phyloP scores from a whole-genome alignment of 92 coral and sea anemone species.

The Bergia sp. region DNA sequence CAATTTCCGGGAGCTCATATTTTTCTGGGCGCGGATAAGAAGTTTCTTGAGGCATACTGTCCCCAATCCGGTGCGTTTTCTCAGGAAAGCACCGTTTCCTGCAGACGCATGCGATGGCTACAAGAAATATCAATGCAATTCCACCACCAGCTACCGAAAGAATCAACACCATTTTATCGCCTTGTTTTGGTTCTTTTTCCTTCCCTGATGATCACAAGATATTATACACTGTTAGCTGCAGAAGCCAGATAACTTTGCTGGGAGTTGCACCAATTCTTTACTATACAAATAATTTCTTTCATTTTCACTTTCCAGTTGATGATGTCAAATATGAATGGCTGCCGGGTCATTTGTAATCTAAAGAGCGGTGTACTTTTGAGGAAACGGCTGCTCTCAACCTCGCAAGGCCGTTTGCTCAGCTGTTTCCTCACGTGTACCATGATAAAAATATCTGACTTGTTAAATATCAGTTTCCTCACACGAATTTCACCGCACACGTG shows the following conservation, averaged over 20 bases:
- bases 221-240: background rate
- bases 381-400: too few relatives aligned
- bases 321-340: too few relatives aligned
- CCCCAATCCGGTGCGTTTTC: conserved; percentile 13
- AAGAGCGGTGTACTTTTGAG: too few relatives aligned
- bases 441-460: too few relatives aligned
- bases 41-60: conserved; percentile 3
- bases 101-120: background rate
- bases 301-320: too few relatives aligned
- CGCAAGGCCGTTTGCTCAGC: too few relatives aligned
- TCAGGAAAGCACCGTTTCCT: background rate
- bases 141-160: background rate
- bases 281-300: too few relatives aligned
- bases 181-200: background rate
- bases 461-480: too few relatives aligned
- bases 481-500: too few relatives aligned
- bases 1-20: too few relatives aligned
- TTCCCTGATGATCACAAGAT: background rate
- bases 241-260: background rate
- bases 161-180: background rate
- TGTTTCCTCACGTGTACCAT: too few relatives aligned
- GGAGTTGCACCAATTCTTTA: background rate
- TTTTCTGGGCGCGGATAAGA: background rate
- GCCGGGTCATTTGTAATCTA: too few relatives aligned
- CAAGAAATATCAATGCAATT: background rate